Evolutionary conservation across 1,140 invertebrate genomes (phyloP).

Genomic region (Trinorchestia longiramus): DNA sequence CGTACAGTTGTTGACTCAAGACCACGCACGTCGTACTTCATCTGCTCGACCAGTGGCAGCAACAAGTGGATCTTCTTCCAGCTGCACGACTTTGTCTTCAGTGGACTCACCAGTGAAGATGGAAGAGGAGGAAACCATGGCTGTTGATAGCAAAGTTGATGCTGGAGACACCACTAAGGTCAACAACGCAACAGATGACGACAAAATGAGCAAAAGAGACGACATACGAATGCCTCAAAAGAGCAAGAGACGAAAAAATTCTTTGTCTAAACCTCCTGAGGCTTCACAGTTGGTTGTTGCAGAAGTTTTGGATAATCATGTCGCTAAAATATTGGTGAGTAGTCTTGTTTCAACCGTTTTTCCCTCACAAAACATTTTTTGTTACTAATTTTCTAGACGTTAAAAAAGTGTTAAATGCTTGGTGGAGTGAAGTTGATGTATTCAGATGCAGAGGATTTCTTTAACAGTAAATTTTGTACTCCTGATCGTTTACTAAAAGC

Average conservation of each 20-base stretch:
- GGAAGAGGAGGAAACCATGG: neutral
- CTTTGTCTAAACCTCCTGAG: neutral
- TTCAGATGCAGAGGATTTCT: too few species aligned
- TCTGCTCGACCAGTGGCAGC: neutral
- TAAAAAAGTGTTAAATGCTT: too few species aligned
- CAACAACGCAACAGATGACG: conserved; percentile 1
- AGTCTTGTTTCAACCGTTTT: neutral
- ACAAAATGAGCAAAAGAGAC: conserved; percentile 7
- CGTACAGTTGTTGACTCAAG: conserved; percentile 66
- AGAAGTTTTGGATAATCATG: conserved; percentile 78
- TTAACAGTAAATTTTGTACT: too few species aligned
- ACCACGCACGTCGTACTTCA: conserved; percentile 67
- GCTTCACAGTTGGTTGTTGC: conserved; percentile 75
- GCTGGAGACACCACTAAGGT: neutral
- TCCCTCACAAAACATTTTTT: too few species aligned
- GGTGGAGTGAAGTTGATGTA: too few species aligned
- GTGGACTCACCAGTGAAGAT: neutral
- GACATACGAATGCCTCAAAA: neutral
- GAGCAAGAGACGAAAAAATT: neutral
- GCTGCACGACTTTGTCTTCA: neutral
- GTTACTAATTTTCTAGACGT: too few species aligned
- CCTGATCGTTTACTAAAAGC: too few species aligned
- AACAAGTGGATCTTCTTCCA: neutral
- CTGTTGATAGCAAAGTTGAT: neutral
- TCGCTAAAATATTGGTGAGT: conserved; percentile 75